These are phyloP conservation scores for Lethenteron camtschaticum DNA, from an alignment of 2,113 vertebrate species.

Conservation along the genomic window DNA sequence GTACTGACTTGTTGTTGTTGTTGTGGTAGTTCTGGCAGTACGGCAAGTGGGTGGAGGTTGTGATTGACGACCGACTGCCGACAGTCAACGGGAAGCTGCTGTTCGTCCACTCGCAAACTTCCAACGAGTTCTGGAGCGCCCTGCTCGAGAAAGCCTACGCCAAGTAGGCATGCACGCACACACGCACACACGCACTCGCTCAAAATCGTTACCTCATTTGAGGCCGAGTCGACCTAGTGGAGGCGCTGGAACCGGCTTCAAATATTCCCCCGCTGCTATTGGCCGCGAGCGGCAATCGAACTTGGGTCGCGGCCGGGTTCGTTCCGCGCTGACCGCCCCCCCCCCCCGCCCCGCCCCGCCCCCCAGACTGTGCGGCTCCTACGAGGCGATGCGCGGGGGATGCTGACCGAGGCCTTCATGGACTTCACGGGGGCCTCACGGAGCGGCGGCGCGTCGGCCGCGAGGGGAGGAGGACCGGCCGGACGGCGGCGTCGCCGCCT, in stretches of 20 bases:
- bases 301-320: no score
- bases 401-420: conserved; percentile 1
- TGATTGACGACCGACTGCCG: conserved; percentile 39
- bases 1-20: no score
- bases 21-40: conserved; percentile 42
- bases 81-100: conserved; percentile 29
- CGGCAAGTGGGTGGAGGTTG: conserved; percentile 46
- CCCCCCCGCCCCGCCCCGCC: not conserved
- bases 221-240: no score
- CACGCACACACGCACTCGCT: no score
- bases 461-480: not conserved
- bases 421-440: conserved; percentile 5
- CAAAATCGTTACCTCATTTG: no score
- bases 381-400: not conserved
- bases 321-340: no score
- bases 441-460: not conserved
- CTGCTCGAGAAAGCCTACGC: conserved; percentile 4
- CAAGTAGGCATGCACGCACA: not conserved
- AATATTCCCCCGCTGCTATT: no score
- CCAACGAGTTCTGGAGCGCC: conserved; percentile 20
- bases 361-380: conserved; percentile 1
- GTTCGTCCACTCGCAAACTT: conserved; percentile 33
- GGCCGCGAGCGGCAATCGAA: no score
- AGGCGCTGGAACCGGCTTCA: no score
- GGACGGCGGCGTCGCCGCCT: not conserved